phyloP scores from a whole-genome alignment of 2,888 invertebrate genomes.

The Lasioglossum vierecki region DNA sequence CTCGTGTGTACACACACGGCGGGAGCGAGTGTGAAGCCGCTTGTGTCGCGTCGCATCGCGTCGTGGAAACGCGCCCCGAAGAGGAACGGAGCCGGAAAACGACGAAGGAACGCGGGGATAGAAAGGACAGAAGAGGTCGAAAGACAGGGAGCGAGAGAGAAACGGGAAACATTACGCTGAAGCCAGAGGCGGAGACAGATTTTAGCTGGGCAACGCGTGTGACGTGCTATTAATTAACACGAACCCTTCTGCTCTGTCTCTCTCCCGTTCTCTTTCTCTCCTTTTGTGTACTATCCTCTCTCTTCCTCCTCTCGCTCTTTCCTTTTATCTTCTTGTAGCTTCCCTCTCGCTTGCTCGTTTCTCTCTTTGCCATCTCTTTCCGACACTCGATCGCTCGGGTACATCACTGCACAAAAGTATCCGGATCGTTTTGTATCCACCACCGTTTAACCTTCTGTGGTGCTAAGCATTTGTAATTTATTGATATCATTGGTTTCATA shows the following conservation, averaged over 20 bases:
- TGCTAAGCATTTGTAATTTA: not conserved
- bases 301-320: not conserved
- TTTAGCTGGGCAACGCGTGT: constrained; percentile 80
- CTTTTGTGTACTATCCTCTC: not conserved
- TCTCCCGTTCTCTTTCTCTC: constrained; percentile 44
- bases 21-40: not conserved
- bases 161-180: constrained; percentile 65
- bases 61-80: constrained; percentile 3
- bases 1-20: not conserved
- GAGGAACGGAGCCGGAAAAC: constrained; percentile 48
- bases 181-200: constrained; percentile 76
- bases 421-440: not conserved
- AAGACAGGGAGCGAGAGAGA: constrained; percentile 44
- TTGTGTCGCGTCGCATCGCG: not conserved
- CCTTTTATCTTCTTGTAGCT: constrained; percentile 37
- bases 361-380: constrained; percentile 33
- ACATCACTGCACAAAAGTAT: constrained; percentile 1
- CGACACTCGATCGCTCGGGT: constrained; percentile 49
- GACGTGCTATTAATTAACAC: constrained; percentile 84
- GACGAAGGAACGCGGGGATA: constrained; percentile 39
- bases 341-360: constrained; percentile 48
- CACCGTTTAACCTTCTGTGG: not conserved
- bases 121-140: constrained; percentile 52
- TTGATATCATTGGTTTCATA: not conserved
- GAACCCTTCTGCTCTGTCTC: constrained; percentile 79